A percentile compares a stretch with the other conserved stretches of the same genome.
phyloP scores from a whole-genome alignment of 1,140 invertebrate species.

The Antheraea mylitta region DNA sequence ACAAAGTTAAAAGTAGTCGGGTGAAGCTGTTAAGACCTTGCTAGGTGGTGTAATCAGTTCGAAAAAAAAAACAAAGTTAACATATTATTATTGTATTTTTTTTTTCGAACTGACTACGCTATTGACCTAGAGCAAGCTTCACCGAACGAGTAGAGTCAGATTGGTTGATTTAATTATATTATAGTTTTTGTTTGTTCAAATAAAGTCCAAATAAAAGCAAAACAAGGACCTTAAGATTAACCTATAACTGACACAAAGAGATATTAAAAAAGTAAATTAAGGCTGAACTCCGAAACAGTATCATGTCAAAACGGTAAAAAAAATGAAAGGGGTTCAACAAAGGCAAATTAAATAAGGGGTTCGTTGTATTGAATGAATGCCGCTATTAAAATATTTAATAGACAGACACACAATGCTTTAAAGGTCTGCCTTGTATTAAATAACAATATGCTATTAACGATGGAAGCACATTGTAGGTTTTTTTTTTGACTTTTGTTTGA shows the following conservation, averaged over 20 bases:
- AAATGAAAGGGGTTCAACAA: conserved; percentile 17
- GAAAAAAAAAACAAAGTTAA: too few species aligned
- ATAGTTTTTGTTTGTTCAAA: not conserved
- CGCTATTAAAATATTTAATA: conserved; percentile 53
- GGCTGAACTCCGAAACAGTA: not conserved
- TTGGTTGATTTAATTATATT: too few species aligned
- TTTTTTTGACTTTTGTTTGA: not conserved
- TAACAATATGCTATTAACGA: conserved; percentile 52
- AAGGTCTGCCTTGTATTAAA: conserved; percentile 32
- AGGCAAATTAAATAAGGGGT: conserved; percentile 56
- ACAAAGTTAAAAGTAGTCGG: too few species aligned
- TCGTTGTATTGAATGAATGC: conserved; percentile 32
- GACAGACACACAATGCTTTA: conserved; percentile 50
- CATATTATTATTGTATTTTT: too few species aligned
- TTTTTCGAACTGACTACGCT: too few species aligned
- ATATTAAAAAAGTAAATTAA: not conserved
- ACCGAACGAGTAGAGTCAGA: too few species aligned
- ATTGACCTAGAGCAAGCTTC: too few species aligned
- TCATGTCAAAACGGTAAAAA: conserved; percentile 9
- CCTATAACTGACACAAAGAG: not conserved
- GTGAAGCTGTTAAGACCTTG: too few species aligned
- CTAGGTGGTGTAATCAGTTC: too few species aligned
- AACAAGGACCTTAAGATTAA: not conserved
- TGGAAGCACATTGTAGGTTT: conserved; percentile 11
- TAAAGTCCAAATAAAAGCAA: not conserved